These are phyloP conservation scores for Leiothrix lutea DNA, from an alignment of 2,113 vertebrate genomes.

Conservation along the genomic window DNA sequence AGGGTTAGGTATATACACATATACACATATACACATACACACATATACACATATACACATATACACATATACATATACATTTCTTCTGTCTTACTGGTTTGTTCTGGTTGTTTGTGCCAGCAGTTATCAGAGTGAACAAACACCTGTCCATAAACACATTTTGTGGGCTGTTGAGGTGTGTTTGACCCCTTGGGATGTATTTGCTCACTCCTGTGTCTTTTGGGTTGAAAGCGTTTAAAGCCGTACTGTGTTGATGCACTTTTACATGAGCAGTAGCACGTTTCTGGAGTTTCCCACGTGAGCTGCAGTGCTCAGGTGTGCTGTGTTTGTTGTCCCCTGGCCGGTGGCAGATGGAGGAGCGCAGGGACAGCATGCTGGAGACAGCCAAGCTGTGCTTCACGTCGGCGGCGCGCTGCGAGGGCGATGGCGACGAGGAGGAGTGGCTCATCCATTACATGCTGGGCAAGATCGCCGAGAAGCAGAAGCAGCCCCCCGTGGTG, in stretches of 20 bases:
- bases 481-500: conserved; percentile 79
- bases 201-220: not conserved
- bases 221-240: not conserved
- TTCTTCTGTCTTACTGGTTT: not conserved
- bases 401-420: conserved; percentile 87
- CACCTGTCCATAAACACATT: not conserved
- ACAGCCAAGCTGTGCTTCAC: conserved; percentile 89
- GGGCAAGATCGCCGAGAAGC: conserved; percentile 97
- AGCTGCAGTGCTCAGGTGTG: not conserved
- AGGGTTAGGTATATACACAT: too few relatives aligned
- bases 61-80: too few relatives aligned
- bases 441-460: conserved; percentile 99
- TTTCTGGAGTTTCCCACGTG: not conserved
- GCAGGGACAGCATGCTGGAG: conserved; percentile 90
- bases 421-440: conserved; percentile 93
- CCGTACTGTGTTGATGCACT: not conserved
- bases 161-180: too few relatives aligned
- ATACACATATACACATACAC: too few relatives aligned
- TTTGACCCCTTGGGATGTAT: not conserved
- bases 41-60: too few relatives aligned
- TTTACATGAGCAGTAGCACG: not conserved
- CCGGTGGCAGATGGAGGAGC: conserved; percentile 85
- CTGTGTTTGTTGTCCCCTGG: not conserved
- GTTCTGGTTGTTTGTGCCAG: not conserved
- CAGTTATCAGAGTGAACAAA: not conserved